phyloP scores from a whole-genome alignment of 2,888 invertebrate genomes.

The Pheosia tremula region DNA sequence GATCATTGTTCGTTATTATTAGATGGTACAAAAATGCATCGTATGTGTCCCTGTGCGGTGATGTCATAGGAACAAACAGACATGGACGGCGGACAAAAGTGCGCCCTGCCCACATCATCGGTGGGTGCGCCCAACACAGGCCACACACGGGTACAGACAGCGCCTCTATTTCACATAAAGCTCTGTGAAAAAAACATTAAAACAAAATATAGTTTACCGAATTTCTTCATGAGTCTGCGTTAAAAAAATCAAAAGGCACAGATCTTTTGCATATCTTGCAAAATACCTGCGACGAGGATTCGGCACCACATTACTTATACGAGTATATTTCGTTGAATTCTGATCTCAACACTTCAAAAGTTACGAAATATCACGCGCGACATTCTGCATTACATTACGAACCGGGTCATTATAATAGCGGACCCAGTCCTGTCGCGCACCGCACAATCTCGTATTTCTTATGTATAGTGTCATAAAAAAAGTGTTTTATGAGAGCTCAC shows the following conservation, averaged over 20 bases:
- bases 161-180: no score
- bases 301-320: slow-evolving; percentile 16
- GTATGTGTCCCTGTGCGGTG: slow-evolving; percentile 52
- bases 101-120: slow-evolving; percentile 54
- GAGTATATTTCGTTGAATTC: slow-evolving; percentile 10
- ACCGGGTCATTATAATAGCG: slow-evolving; percentile 25
- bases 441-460: not conserved
- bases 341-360: slow-evolving; percentile 15
- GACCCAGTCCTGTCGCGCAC: slow-evolving; percentile 9
- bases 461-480: not conserved
- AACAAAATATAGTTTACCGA: no score
- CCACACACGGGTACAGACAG: slow-evolving; percentile 37
- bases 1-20: slow-evolving; percentile 47
- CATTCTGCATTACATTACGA: slow-evolving; percentile 23
- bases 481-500: not conserved
- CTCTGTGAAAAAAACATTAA: no score
- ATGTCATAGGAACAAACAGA: slow-evolving; percentile 52
- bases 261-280: not conserved
- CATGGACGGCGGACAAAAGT: slow-evolving; percentile 62
- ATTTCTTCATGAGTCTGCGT: no score
- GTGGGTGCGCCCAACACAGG: slow-evolving; percentile 63
- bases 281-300: not conserved
- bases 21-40: slow-evolving; percentile 51
- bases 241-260: no score
- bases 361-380: slow-evolving; percentile 25